Evolutionary conservation across 2,113 vertebrate genomes (phyloP).

Genomic region (Atrichornis clamosus): DNA sequence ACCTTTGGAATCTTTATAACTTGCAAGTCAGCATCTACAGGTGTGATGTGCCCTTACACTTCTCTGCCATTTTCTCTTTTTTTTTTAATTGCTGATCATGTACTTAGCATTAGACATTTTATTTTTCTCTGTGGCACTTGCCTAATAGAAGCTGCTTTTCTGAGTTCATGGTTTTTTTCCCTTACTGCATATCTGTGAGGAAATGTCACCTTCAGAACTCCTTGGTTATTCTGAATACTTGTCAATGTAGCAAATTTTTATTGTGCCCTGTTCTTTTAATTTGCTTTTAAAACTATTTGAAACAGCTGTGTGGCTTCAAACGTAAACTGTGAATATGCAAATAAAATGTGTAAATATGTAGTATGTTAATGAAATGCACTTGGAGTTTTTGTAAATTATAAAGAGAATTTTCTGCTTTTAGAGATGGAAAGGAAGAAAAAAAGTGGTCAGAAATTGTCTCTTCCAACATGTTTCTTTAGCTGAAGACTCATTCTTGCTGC

Average conservation of each 20-base stretch:
- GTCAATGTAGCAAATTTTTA: background rate
- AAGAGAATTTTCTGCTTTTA: background rate
- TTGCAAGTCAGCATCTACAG: background rate
- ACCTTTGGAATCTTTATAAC: background rate
- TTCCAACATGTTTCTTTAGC: background rate
- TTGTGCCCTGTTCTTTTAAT: background rate
- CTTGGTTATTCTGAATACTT: background rate
- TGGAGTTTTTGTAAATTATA: background rate
- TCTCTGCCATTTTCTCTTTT: background rate
- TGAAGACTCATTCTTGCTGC: background rate
- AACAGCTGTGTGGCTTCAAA: background rate
- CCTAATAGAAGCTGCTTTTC: background rate
- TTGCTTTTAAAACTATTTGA: background rate
- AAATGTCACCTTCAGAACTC: background rate
- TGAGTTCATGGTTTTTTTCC: background rate
- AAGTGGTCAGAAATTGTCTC: background rate
- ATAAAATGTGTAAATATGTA: background rate
- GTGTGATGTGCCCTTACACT: background rate
- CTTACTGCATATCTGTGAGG: background rate
- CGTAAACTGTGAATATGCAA: background rate
- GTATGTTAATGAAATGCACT: background rate
- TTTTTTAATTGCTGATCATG: background rate
- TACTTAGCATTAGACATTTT: background rate
- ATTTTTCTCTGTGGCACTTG: background rate
- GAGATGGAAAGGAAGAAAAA: background rate